Percentiles rank a stretch among this genome's conserved stretches.
Conservation (phyloP, 2,113 vertebrate species). For the Opisthocomus hoazin region DNA sequence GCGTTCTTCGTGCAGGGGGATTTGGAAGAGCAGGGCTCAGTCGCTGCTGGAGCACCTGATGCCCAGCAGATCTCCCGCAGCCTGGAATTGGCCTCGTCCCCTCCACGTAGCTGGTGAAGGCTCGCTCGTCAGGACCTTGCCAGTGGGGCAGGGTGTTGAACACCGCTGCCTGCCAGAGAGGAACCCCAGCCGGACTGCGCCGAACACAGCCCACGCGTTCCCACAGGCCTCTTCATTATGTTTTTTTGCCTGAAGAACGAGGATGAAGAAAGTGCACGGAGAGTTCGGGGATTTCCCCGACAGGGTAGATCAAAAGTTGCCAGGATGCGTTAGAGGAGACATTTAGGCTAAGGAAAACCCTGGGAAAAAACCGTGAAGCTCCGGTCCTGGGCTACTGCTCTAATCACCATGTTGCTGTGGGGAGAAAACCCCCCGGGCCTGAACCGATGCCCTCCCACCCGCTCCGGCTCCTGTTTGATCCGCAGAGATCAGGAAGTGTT, state of each 20-base stretch:
- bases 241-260: background rate
- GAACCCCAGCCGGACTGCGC: background rate
- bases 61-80: background rate
- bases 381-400: background rate
- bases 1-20: background rate
- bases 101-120: background rate
- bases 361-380: background rate
- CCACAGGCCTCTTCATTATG: background rate
- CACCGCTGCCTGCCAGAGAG: rapidly evolving
- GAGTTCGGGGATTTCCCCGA: constrained; percentile 44
- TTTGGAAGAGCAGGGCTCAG: background rate
- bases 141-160: background rate
- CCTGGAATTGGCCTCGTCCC: background rate
- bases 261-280: background rate
- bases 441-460: constrained; percentile 19
- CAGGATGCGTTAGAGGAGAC: background rate
- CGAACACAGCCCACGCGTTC: background rate
- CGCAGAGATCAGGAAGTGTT: background rate
- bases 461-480: background rate
- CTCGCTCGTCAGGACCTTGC: background rate
- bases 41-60: background rate
- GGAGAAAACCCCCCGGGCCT: constrained; percentile 34
- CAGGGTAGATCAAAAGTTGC: constrained; percentile 53
- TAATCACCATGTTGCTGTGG: background rate
- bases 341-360: background rate